These are phyloP conservation scores for Sclerurus mexicanus DNA, from an alignment of 2,113 vertebrate genomes.

Conservation along the genomic window DNA sequence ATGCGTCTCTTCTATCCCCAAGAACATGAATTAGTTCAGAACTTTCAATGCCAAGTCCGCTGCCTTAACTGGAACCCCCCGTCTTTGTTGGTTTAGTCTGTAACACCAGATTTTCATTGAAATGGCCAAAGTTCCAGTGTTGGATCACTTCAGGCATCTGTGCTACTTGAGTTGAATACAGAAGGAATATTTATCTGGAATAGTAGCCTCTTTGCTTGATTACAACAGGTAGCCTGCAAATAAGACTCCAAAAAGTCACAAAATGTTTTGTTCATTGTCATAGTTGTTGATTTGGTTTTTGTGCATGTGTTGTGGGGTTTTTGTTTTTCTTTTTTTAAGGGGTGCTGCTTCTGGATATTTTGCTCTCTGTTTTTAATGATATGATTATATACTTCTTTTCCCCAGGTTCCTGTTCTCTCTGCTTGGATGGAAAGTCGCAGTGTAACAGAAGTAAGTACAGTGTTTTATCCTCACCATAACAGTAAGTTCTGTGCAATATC, in stretches of 20 bases:
- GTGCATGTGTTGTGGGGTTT: background rate
- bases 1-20: background rate
- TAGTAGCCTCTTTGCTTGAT: background rate
- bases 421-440: background rate
- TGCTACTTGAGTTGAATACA: background rate
- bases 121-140: background rate
- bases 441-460: background rate
- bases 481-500: background rate
- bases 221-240: background rate
- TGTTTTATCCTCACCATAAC: background rate
- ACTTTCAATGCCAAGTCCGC: background rate
- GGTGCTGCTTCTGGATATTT: background rate
- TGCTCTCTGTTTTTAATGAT: background rate
- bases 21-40: background rate
- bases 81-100: background rate
- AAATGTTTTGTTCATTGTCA: background rate
- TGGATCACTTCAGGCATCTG: background rate
- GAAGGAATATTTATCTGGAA: background rate
- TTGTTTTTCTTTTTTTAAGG: background rate
- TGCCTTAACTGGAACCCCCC: background rate
- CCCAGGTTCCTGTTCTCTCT: background rate
- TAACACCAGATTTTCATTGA: background rate
- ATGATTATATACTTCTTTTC: background rate
- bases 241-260: background rate
- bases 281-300: background rate